These are phyloP conservation scores for Amphilophus citrinellus DNA, from an alignment of 2,113 vertebrate genomes.

Conservation along the genomic window DNA sequence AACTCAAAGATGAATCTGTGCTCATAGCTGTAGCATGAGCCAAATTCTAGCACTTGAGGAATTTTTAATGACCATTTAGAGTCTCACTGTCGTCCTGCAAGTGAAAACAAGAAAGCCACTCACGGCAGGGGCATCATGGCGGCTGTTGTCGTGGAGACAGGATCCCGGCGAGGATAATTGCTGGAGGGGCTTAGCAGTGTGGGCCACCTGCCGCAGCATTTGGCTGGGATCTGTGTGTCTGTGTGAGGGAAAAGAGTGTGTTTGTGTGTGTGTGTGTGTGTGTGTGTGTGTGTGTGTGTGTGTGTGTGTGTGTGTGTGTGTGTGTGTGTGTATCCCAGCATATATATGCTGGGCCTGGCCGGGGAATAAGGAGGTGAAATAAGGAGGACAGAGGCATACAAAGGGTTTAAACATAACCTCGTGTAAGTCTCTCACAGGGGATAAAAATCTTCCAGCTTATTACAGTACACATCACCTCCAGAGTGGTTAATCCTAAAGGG, in stretches of 20 bases:
- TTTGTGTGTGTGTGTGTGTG: conserved; percentile 20
- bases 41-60: conserved; percentile 17
- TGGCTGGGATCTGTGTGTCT: conserved; percentile 68
- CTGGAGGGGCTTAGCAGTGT: conserved; percentile 81
- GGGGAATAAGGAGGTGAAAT: conserved; percentile 55
- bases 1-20: not conserved
- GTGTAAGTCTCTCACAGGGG: conserved; percentile 53
- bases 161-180: conserved; percentile 82
- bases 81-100: conserved; percentile 32
- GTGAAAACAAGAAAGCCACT: conserved; percentile 66
- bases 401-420: conserved; percentile 73
- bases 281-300: conserved; percentile 18
- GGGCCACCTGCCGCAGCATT: conserved; percentile 83
- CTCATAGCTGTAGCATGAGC: not conserved
- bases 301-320: conserved; percentile 40
- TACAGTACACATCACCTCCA: conserved; percentile 56
- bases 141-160: conserved; percentile 78
- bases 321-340: conserved; percentile 45
- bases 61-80: conserved; percentile 33
- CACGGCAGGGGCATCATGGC: conserved; percentile 59
- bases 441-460: conserved; percentile 51
- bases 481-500: conserved; percentile 61
- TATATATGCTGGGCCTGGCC: conserved; percentile 7
- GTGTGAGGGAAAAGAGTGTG: conserved; percentile 23
- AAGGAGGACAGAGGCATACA: conserved; percentile 66